Evolutionary conservation across 2,797 vertebrate genomes (phyloP).

Genomic region (Stomatorhinus walkeri): DNA sequence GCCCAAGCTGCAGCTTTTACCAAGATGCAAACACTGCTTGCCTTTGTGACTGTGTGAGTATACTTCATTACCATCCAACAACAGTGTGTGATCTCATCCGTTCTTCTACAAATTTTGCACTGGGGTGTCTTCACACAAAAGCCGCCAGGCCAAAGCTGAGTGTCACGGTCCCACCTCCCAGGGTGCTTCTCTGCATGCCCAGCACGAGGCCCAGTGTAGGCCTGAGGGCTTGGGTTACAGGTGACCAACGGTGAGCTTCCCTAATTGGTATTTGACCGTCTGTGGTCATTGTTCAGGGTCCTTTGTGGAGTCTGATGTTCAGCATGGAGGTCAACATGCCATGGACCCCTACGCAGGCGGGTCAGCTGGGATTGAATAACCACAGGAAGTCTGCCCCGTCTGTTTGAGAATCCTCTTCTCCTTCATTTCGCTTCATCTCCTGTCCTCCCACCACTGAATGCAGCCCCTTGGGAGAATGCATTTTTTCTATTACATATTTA

Average conservation of each 20-base stretch:
- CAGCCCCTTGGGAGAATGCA: neutral
- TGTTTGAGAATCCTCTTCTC: slow-evolving; percentile 16
- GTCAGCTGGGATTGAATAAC: slow-evolving; percentile 42
- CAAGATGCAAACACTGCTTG: neutral
- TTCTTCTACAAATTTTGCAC: neutral
- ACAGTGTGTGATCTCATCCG: neutral
- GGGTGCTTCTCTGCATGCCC: slow-evolving; percentile 24
- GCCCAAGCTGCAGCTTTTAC: neutral
- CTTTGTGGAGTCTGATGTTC: slow-evolving; percentile 34
- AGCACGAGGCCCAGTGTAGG: slow-evolving; percentile 17
- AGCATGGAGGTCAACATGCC: slow-evolving; percentile 33
- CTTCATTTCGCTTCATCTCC: neutral
- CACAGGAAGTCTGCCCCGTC: slow-evolving; percentile 21
- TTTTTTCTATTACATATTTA: slow-evolving; percentile 13
- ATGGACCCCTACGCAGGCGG: slow-evolving; percentile 33
- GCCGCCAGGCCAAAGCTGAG: neutral
- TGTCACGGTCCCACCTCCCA: neutral
- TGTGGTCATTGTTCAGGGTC: slow-evolving; percentile 33
- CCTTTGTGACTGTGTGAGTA: neutral
- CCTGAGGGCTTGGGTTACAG: slow-evolving; percentile 38
- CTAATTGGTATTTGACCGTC: slow-evolving; percentile 42
- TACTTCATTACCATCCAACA: neutral
- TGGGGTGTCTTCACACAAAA: neutral
- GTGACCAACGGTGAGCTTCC: slow-evolving; percentile 34
- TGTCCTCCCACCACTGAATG: neutral